Base-by-base conservation (phyloP, 2,888 invertebrate genomes). In the Incurvaria masculella region DNA sequence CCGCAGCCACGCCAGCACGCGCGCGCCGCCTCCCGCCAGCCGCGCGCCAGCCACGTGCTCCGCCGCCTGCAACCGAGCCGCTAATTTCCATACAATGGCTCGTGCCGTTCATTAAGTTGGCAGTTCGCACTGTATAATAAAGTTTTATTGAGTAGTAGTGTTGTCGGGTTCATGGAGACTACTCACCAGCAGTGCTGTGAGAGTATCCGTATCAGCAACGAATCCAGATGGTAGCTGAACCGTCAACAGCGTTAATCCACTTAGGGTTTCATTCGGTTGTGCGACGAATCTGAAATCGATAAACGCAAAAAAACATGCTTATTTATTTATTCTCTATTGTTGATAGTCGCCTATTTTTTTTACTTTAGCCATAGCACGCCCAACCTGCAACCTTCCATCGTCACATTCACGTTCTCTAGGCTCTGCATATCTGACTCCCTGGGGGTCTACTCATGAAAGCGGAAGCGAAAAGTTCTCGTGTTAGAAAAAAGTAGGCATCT, bases 151-250 rank as follows among this genome's bases (percentile, higher is more conserved):
- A n/a, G n/a, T n/a, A n/a, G n/a, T n/a, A n/a, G n/a, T n/a, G n/a
- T n/a, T n/a, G n/a, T n/a, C n/a, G n/a, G n/a, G n/a, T n/a, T n/a
- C n/a, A n/a, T n/a, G n/a, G n/a, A n/a, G n/a, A n/a, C n/a, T n/a
- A 3, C 60, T 62, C 58, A 82, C 81, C 55, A 78, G 75, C n/a
- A 86, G 68, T 55, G 81, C 81, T 4, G 86, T 88, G 23, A 93
- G 71, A 0, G 86, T 88, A 57, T 87, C 86, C 54, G 84, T 71
- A 57, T 94, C 92, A 0, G 91, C 89, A 1, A 89, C 84, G 64
- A 89, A 97, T n/a, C 97, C 96, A 1, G 94, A 94, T 0, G 95
- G 94, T 50, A 97, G 78, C 52, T 86, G 86, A 0, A 96, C 88
- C 61, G 94, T 94, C 81, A 96, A 88, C 1, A 96, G 88, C 11